These are phyloP conservation scores for Sarcophaga variegata DNA, from an alignment of 2,888 invertebrate genomes.

Conservation along the genomic window DNA sequence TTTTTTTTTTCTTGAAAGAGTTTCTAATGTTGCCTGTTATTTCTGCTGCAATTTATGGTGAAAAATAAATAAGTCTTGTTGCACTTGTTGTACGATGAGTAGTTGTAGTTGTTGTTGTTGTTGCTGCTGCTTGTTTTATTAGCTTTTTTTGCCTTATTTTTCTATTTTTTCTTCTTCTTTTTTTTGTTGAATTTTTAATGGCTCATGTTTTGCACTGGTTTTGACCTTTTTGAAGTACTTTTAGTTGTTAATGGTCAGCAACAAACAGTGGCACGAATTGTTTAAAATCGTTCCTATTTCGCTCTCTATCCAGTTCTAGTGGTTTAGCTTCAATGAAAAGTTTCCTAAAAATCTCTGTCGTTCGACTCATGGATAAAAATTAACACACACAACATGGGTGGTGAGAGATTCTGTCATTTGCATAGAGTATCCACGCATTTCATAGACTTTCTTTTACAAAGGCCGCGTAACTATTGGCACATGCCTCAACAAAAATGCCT, in stretches of 20 bases:
- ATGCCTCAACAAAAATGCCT: no score
- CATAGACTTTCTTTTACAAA: no score
- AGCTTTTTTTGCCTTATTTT: no score
- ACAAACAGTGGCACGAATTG: background rate
- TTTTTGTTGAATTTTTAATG: slow-evolving; percentile 43
- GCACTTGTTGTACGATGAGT: slow-evolving; percentile 8
- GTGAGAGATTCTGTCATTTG: no score
- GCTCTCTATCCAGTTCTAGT: background rate
- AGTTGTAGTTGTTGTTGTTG: background rate
- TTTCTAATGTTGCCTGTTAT: slow-evolving; percentile 45
- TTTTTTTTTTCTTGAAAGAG: slow-evolving; percentile 27
- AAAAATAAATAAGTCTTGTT: slow-evolving; percentile 45
- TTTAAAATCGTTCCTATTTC: background rate
- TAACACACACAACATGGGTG: no score
- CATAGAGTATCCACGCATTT: no score
- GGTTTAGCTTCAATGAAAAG: no score
- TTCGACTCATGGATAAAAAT: no score
- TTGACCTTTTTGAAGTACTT: slow-evolving; percentile 49
- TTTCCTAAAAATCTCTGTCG: no score
- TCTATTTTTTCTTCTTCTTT: background rate
- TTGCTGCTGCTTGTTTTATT: background rate
- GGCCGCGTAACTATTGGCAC: no score
- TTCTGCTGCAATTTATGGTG: slow-evolving; percentile 37
- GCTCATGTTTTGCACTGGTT: slow-evolving; percentile 55
- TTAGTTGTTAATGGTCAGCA: background rate